Base-by-base conservation (phyloP, 2,797 vertebrate species). In the Amazona ochrocephala region DNA sequence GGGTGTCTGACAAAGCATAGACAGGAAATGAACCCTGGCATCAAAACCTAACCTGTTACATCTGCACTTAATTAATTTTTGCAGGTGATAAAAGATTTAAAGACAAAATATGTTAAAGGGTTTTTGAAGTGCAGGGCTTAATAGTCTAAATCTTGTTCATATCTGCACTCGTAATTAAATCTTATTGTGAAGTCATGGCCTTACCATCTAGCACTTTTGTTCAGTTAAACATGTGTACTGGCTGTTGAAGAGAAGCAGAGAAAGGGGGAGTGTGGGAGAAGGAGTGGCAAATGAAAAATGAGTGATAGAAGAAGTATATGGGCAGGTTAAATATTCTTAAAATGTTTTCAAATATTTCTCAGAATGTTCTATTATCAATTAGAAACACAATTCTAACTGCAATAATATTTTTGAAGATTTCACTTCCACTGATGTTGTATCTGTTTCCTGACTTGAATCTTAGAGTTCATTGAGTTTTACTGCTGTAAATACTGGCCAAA, bases 1-100 rank as follows among this genome's bases (percentile, higher is more conserved):
- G 98, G 98, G 98, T 99, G 98, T 99, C 98, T 98, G 98, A 99
- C 98, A 99, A 98, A 99, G 98, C 98, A 98, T 98, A 98, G 99
- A 98, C 99, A 99, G 99, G 99, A 99, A 99, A 99, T 99, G 99
- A 99, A 99, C 98, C 98, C 98, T 98, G 99, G 98, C 99, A 99
- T 99, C 98, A 98, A 97, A 98, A 98, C 98, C 97, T 98, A 99
- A 99, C 98, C 98, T 98, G 98, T 98, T 98, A 98, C 99, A 99
- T 99, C 99, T 99, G 99, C 98, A 98, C 97, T 98, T 98, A 99
- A 99, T 99, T 99, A 99, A 98, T 99, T 99, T 99, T 98, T 98
- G 98, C 98, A 98, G 98, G 98, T 99, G 99, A 99, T 99, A 99
- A 99, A 99, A 99, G 99, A 99, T 99, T 99, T 98, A 98, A 98